A percentile compares a stretch with the other conserved stretches of the same genome.
These are phyloP conservation scores for Crotalus viridis DNA, from an alignment of 2,113 vertebrate genomes.

Conservation along the genomic window DNA sequence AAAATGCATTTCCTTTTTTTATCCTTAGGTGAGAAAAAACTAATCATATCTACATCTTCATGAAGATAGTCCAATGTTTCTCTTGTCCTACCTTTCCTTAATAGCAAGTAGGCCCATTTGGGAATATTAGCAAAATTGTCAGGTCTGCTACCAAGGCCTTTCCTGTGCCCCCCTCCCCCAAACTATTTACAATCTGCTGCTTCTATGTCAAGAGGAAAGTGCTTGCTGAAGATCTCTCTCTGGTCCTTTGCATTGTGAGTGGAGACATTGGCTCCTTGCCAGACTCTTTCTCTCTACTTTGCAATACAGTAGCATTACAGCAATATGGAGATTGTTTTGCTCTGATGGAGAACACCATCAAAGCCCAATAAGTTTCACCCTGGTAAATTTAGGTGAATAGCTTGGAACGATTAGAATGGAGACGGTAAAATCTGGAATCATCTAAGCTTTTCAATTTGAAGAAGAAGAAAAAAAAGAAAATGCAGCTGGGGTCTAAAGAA, in stretches of 20 bases:
- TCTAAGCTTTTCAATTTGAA: neutral
- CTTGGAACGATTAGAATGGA: neutral
- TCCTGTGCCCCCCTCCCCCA: neutral
- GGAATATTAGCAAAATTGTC: neutral
- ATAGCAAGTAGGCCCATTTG: neutral
- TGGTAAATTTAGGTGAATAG: neutral
- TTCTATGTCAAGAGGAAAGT: neutral
- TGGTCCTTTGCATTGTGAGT: neutral
- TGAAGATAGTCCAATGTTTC: neutral
- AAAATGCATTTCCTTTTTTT: neutral
- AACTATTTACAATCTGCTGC: neutral
- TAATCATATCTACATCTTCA: neutral
- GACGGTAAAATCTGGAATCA: neutral
- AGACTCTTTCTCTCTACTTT: neutral
- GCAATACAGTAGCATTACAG: neutral
- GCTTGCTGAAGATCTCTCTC: neutral
- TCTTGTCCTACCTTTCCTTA: neutral
- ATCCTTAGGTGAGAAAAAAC: neutral
- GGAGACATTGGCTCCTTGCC: neutral
- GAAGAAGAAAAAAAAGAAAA: neutral
- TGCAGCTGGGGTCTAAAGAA: neutral
- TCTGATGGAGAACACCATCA: neutral
- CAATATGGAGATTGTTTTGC: neutral
- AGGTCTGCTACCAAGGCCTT: neutral
- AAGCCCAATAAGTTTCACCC: neutral